Percentiles rank a stretch among this genome's conserved stretches.
These are phyloP conservation scores for Noctua comes DNA, from an alignment of 2,888 invertebrate genomes.

Conservation along the genomic window DNA sequence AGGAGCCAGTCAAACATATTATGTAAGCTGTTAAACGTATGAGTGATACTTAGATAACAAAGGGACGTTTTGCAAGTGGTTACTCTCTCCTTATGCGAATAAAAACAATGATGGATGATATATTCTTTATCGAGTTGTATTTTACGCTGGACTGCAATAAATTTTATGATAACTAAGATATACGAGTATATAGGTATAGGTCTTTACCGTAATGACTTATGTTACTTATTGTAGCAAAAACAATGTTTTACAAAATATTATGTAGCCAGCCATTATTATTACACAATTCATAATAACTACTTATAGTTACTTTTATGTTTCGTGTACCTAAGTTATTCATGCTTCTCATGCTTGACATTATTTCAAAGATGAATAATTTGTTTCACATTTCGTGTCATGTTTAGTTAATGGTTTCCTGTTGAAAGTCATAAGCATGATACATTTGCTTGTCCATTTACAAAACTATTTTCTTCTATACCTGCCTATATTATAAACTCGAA, in stretches of 20 bases:
- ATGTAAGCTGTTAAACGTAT: slow-evolving; percentile 12
- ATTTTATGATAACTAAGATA: too few species aligned
- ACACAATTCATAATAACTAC: too few species aligned
- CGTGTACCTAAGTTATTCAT: slow-evolving; percentile 12
- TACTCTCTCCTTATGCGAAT: neutral
- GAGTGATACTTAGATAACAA: neutral
- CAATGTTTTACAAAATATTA: neutral
- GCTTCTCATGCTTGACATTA: neutral
- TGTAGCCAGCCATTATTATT: neutral
- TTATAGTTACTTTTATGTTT: neutral
- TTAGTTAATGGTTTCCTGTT: neutral
- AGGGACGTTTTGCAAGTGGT: neutral
- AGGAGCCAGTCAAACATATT: slow-evolving; percentile 25
- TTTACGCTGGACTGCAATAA: neutral
- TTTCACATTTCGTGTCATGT: slow-evolving; percentile 1
- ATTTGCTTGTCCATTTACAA: neutral
- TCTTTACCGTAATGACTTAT: neutral
- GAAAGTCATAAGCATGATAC: neutral
- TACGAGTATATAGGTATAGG: too few species aligned
- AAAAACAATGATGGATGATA: neutral
- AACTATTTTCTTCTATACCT: neutral
- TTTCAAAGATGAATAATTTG: slow-evolving; percentile 6
- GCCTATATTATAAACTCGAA: neutral
- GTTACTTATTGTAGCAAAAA: neutral
- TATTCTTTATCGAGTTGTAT: neutral